Percentiles rank a stretch among this genome's conserved stretches.
These are phyloP conservation scores for Lasioglossum figueresi DNA, from an alignment of 2,888 invertebrate genomes.

Conservation along the genomic window DNA sequence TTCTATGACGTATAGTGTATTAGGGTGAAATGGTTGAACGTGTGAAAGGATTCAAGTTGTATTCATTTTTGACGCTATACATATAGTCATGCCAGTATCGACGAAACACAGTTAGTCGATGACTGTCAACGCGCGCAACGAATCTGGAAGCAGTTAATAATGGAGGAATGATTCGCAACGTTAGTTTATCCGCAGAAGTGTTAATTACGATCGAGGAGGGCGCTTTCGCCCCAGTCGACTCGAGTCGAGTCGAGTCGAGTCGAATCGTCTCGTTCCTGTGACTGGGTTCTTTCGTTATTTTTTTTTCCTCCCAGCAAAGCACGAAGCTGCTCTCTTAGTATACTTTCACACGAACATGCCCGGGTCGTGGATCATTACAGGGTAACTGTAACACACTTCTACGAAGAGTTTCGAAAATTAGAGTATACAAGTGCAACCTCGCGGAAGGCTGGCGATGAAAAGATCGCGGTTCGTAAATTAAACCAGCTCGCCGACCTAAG, in stretches of 20 bases:
- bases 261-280: constrained; percentile 43
- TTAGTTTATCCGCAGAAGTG: constrained; percentile 25
- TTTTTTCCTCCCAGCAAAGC: constrained; percentile 25
- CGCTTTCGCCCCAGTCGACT: constrained; percentile 30
- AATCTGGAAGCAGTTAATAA: constrained; percentile 25
- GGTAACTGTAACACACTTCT: constrained; percentile 28
- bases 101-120: background rate
- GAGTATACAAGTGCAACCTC: constrained; percentile 39
- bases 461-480: constrained; percentile 35
- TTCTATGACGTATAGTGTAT: background rate
- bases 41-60: background rate
- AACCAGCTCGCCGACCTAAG: constrained; percentile 28
- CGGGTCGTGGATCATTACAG: constrained; percentile 37
- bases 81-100: background rate
- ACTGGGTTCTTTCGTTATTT: constrained; percentile 17
- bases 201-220: constrained; percentile 48
- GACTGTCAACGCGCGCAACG: background rate
- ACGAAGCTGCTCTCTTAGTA: constrained; percentile 14
- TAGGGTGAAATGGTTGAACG: no score
- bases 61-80: background rate
- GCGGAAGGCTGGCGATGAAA: constrained; percentile 45
- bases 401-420: constrained; percentile 34
- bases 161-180: constrained; percentile 29
- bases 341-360: constrained; percentile 26
- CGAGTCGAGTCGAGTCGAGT: constrained; percentile 29